Percentiles rank a stretch among this genome's conserved stretches.
Conservation (phyloP, 2,888 invertebrate species). For the Orthosia gracilis region DNA sequence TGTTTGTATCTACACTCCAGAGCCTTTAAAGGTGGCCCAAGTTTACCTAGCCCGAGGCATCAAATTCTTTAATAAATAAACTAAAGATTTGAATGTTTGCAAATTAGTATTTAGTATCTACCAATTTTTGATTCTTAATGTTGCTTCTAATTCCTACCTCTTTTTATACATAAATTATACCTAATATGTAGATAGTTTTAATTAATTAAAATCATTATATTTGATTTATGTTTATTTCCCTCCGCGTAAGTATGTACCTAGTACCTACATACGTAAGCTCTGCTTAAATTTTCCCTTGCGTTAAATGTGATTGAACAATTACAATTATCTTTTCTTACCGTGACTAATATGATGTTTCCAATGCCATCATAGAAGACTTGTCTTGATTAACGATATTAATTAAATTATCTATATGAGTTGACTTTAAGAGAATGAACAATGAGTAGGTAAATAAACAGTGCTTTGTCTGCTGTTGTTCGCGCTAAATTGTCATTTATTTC, state of each 20-base stretch:
- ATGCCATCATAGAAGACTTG: conserved; percentile 37
- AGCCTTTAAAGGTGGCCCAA: background rate
- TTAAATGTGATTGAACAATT: background rate
- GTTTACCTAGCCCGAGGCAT: background rate
- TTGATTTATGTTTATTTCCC: background rate
- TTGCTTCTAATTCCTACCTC: conserved; percentile 9
- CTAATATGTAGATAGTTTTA: background rate
- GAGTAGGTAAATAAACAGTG: background rate
- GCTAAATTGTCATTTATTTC: background rate
- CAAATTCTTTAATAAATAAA: background rate
- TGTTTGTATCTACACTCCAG: background rate
- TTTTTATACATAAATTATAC: background rate
- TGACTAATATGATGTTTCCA: conserved; percentile 30
- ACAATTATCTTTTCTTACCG: background rate
- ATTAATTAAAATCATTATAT: background rate
- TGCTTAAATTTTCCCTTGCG: background rate
- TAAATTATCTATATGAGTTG: conserved; percentile 37
- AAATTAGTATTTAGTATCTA: background rate
- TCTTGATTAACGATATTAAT: conserved; percentile 36
- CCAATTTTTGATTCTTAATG: background rate
- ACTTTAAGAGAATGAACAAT: background rate
- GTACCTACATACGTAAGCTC: background rate
- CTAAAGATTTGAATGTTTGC: background rate
- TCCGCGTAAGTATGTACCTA: background rate
- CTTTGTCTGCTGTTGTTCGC: background rate